Base-by-base conservation (phyloP, 1,140 invertebrate species). In the Ceratitis capitata region DNA sequence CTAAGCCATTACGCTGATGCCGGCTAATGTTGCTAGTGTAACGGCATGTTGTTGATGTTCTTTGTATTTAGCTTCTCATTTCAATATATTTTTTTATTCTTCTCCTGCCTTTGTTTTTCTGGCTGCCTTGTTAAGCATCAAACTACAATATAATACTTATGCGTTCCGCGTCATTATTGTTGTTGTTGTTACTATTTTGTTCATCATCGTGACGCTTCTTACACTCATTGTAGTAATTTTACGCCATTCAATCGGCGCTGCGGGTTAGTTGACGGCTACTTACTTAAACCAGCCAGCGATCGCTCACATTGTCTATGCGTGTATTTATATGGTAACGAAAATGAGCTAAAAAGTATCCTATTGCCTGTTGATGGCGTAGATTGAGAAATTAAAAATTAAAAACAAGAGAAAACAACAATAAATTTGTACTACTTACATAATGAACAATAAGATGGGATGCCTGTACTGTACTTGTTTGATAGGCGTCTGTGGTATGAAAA, bases 21-120 rank as follows among this genome's bases (percentile, higher is more conserved):
- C 39, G n/a, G 64, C 64, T 74, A 74, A 74, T 74, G 64, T 74
- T 74, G 64, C 69, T 78, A 23, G 26, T 78, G 69, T 42, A n/a
- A 23, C 69, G 69, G 69, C 42, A 45, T 78, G 45, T 78, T 45
- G 69, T 45, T 45, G 69, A 78, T 78, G 23, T 12, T 29, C 16
- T 78, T 78, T 78, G 39, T 78, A 7, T 45, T 78, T 45, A 12
- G 35, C 39, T 39, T 35, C 14, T 32, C 7, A 29, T 32, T 69
- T n/a, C 16, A 29, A 10, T 69, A 35, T 69, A 5, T 32, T 69
- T 69, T 39, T 19, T 39, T 64, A 16, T 64, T 3, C 35, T 64
- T 64, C 7, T 4, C 56, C 7, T 9, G 58, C 58, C 39, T 69
- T 16, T 19, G 14, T 53, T 53, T 53, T 19, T 53, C 14, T 7